Evolutionary conservation across 2,888 invertebrate genomes (phyloP).

Genomic region (Hyalella azteca): DNA sequence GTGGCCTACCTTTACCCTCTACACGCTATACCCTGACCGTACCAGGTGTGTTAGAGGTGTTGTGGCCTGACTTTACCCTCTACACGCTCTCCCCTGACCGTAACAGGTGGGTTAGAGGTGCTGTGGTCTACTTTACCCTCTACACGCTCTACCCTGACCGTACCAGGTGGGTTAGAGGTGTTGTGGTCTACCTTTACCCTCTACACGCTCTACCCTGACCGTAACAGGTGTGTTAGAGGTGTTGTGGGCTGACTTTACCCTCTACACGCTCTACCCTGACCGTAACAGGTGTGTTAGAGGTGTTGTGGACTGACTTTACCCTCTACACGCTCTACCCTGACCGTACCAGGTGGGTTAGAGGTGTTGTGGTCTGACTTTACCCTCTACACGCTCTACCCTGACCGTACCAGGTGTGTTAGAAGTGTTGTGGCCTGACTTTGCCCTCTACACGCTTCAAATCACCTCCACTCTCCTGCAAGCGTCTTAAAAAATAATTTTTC

Average conservation of each 20-base stretch:
- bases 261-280: slow-evolving; percentile 21
- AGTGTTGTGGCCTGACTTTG: not conserved
- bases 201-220: slow-evolving; percentile 16
- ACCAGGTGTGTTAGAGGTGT: not conserved
- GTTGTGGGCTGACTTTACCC: not conserved
- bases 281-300: not conserved
- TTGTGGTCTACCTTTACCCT: not conserved
- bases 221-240: not conserved
- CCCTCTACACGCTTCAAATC: not conserved
- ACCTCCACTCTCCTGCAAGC: too few species aligned
- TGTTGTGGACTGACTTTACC: not conserved
- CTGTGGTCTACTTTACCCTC: slow-evolving; percentile 27
- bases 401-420: not conserved
- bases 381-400: slow-evolving; percentile 17
- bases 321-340: slow-evolving; percentile 21
- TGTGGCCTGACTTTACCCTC: slow-evolving; percentile 6
- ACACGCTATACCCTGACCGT: not conserved
- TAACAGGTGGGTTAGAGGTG: not conserved
- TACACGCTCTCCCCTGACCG: slow-evolving; percentile 16
- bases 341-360: slow-evolving; percentile 1
- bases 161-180: not conserved
- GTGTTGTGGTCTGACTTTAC: not conserved
- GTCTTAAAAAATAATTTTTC: too few species aligned
- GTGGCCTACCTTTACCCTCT: not conserved
- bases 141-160: slow-evolving; percentile 16